A percentile compares a stretch with the other conserved stretches of the same genome.
Evolutionary conservation across 2,888 invertebrate species (phyloP).

Genomic region (Mellilla xanthometata): DNA sequence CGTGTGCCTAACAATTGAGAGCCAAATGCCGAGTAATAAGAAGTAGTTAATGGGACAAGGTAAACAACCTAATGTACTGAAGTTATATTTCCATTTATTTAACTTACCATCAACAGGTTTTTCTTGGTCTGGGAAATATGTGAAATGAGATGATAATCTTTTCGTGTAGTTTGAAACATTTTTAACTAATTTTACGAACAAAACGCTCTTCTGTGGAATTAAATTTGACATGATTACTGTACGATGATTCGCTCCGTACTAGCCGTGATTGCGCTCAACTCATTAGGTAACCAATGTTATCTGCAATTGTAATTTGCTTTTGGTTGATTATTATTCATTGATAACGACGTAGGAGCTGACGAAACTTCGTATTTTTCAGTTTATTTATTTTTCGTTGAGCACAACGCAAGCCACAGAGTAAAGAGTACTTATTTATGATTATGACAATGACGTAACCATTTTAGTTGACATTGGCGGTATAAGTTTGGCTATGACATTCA

Average conservation of each 20-base stretch:
- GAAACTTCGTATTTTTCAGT: too few relatives aligned
- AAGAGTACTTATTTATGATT: too few relatives aligned
- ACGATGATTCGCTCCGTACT: constrained; percentile 20
- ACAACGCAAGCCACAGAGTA: too few relatives aligned
- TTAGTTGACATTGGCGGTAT: too few relatives aligned
- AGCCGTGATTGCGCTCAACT: constrained; percentile 36
- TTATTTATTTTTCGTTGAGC: too few relatives aligned
- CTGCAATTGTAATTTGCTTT: constrained; percentile 70
- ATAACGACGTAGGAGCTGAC: constrained; percentile 39
- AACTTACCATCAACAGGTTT: constrained; percentile 73
- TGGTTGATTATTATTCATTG: constrained; percentile 53
- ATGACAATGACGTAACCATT: too few relatives aligned
- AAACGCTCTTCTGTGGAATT: constrained; percentile 46
- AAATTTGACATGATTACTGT: constrained; percentile 55
- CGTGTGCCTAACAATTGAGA: too few relatives aligned
- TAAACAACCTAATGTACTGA: too few relatives aligned
- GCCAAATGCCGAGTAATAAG: too few relatives aligned
- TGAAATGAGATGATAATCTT: constrained; percentile 82
- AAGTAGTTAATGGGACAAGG: too few relatives aligned
- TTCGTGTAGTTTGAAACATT: constrained; percentile 55
- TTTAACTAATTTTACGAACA: constrained; percentile 54
- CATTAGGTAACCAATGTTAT: constrained; percentile 67
- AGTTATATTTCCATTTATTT: not conserved
- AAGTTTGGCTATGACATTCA: too few relatives aligned
- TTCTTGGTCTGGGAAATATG: constrained; percentile 82